Evolutionary conservation across 2,797 vertebrate genomes (phyloP).

Genomic region (Ataeniobius toweri): DNA sequence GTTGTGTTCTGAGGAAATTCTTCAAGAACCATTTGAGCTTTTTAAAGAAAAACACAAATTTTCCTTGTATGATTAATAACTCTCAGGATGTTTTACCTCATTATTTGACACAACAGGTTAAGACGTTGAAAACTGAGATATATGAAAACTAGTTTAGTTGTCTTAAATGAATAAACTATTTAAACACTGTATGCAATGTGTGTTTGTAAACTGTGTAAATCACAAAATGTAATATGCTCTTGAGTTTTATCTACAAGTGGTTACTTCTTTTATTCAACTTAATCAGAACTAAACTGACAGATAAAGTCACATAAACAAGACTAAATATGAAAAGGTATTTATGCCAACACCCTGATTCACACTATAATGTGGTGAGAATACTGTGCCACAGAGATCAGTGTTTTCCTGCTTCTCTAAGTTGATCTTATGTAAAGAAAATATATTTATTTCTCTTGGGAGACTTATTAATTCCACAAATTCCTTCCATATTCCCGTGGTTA

Average conservation of each 20-base stretch:
- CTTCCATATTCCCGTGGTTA: not conserved
- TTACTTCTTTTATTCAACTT: not conserved
- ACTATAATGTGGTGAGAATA: not conserved
- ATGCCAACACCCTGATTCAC: not conserved
- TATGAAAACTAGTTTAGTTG: no score
- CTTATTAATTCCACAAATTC: slow-evolving; percentile 8
- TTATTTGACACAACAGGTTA: no score
- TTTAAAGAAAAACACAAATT: no score
- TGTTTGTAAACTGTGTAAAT: not conserved
- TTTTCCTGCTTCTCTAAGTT: not conserved
- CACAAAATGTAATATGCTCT: not conserved
- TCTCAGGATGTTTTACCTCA: no score
- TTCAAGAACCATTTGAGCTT: no score
- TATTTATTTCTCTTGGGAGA: slow-evolving; percentile 20
- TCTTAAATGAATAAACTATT: not conserved
- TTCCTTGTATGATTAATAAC: no score
- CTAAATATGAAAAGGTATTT: not conserved
- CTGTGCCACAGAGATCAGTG: not conserved
- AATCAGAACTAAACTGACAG: not conserved
- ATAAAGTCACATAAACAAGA: not conserved
- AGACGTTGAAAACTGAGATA: no score
- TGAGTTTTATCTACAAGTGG: not conserved
- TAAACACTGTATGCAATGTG: not conserved
- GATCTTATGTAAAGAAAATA: slow-evolving; percentile 1
- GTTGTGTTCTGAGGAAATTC: no score